phyloP scores from a whole-genome alignment of 2,113 vertebrate genomes.

The Sardina pilchardus region DNA sequence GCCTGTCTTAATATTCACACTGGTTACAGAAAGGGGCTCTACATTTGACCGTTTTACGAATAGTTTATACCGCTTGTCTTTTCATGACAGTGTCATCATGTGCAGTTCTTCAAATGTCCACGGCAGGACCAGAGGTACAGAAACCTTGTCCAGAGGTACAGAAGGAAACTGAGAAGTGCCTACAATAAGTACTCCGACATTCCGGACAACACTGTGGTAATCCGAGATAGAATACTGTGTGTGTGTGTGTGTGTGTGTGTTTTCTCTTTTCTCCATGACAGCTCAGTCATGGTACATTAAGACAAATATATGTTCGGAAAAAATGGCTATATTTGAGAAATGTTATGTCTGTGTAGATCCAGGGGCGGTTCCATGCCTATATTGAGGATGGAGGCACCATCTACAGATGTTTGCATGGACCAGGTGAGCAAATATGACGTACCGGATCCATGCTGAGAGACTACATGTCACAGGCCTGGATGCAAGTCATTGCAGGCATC shows the following conservation, averaged over 20 bases:
- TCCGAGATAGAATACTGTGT: constrained; percentile 37
- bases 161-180: constrained; percentile 68
- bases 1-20: not conserved
- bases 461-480: not conserved
- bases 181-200: constrained; percentile 62
- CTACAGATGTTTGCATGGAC: constrained; percentile 66
- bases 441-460: not conserved
- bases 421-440: constrained; percentile 66
- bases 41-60: not conserved
- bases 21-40: not conserved
- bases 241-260: too few relatives aligned
- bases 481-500: not conserved
- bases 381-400: constrained; percentile 81
- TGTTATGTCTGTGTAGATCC: constrained; percentile 70
- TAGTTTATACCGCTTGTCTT: not conserved
- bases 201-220: constrained; percentile 72
- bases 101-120: constrained; percentile 60
- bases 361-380: constrained; percentile 78
- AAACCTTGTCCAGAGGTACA: constrained; percentile 74
- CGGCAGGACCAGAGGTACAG: constrained; percentile 62
- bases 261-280: not conserved
- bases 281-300: too few relatives aligned
- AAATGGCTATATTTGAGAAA: not conserved
- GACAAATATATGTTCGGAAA: not conserved
- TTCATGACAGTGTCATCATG: not conserved